Conservation (phyloP, 2,888 invertebrate species). For the Folsomia manolachei region DNA sequence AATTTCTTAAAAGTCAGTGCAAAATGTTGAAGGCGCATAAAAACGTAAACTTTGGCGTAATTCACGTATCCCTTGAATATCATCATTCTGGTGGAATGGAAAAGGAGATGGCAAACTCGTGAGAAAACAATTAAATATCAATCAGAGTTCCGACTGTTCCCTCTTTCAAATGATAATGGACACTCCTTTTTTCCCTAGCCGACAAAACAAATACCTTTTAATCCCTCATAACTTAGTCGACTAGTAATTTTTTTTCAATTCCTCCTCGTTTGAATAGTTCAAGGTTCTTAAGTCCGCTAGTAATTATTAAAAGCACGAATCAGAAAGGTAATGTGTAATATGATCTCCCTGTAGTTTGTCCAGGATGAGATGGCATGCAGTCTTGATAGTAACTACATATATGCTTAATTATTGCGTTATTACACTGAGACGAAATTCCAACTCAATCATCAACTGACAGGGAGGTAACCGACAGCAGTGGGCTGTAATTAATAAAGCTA, state of each 20-base stretch:
- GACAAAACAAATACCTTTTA: neutral
- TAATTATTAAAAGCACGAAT: no score
- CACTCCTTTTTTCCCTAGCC: neutral
- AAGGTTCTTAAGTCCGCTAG: no score
- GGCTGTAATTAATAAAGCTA: neutral
- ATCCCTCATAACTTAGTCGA: no score
- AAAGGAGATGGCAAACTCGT: neutral
- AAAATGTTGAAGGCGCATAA: neutral
- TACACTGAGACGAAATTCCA: no score
- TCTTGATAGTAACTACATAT: no score
- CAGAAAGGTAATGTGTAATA: no score
- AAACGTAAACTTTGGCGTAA: neutral
- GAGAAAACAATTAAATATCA: slow-evolving; percentile 8
- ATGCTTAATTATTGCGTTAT: no score
- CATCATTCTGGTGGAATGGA: neutral
- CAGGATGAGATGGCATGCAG: no score
- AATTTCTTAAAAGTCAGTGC: neutral
- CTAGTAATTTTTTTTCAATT: no score
- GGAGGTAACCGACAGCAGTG: neutral
- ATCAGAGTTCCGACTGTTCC: neutral
- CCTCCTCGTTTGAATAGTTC: no score
- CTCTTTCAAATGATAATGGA: neutral
- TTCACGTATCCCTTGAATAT: neutral
- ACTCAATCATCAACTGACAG: no score
- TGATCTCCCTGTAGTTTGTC: no score